Base-by-base conservation (phyloP, 2,888 invertebrate species). In the Saturnia japonica region DNA sequence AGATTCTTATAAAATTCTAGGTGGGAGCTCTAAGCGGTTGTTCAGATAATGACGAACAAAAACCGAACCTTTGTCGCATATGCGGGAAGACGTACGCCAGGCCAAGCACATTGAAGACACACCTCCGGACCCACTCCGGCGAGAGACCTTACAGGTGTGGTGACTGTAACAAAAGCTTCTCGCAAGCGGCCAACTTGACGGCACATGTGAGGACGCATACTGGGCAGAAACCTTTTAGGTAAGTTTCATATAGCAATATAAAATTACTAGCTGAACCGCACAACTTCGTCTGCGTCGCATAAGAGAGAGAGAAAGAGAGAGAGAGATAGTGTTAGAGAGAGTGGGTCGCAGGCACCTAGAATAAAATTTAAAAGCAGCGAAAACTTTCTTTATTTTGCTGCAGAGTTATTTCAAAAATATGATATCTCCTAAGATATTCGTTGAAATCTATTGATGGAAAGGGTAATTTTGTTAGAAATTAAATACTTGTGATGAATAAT, bases 1-100 rank as follows among this genome's bases (percentile, higher is more conserved):
- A 47, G 7, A 19, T 47, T 19, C 16, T 47, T 47, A 47, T 47
- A 47, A 47, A 47, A 47, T 47, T 4, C 8, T 19, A 94, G 88
- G 90, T 94, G 11, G 94, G 95, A 43, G 90, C 93, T 11, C 85
- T 95, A 57, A 95, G 95, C 76, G 97, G 96, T n/a, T 93, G 94
- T 75, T 94, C 94, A 0, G 94, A 94, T 74, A 97, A 97, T 76
- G 97, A 97, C 78, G 96, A 96, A 74, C 95, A 95, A 78, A 96
- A 97, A 82, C 97, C 97, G 0, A 99, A 99, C 89, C 95, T 99
- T 57, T 99, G 99, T 85, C 95, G 98, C 43, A 97, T 99, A 75
- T 99, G 99, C 86, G 99, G 99, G 78, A 99, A 99, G 93, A 98
- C 98, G 0, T 98, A 99, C 91, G 99, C 99, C 0, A 94, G 99